phyloP scores from a whole-genome alignment of 2,888 invertebrate species.

The Dendrolimus houi region DNA sequence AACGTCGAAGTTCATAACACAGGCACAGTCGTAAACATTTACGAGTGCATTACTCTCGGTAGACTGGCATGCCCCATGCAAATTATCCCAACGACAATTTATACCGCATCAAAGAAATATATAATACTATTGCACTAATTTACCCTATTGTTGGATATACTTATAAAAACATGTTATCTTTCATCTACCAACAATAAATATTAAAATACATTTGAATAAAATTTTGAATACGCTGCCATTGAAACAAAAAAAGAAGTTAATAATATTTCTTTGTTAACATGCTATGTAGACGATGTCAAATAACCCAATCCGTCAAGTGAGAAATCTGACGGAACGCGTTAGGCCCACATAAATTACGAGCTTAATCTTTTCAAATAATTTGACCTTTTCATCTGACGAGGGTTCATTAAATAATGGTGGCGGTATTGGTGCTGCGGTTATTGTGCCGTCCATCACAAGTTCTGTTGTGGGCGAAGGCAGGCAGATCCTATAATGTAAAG shows the following conservation, averaged over 20 bases:
- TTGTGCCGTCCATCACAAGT: slow-evolving; percentile 71
- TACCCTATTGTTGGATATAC: background rate
- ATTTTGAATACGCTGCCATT: too few species aligned
- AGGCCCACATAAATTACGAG: slow-evolving; percentile 69
- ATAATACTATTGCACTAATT: slow-evolving; percentile 22
- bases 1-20: slow-evolving; percentile 50
- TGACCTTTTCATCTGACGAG: slow-evolving; percentile 75
- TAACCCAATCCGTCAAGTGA: slow-evolving; percentile 49
- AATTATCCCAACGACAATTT: slow-evolving; percentile 42
- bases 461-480: slow-evolving; percentile 51
- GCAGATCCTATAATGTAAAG: background rate
- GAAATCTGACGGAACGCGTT: slow-evolving; percentile 60
- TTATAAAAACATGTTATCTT: too few species aligned
- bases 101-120: slow-evolving; percentile 25
- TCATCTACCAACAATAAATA: too few species aligned
- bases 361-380: slow-evolving; percentile 76
- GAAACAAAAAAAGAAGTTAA: background rate
- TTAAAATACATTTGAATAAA: too few species aligned
- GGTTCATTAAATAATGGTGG: slow-evolving; percentile 74
- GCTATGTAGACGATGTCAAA: slow-evolving; percentile 52
- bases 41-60: slow-evolving; percentile 70
- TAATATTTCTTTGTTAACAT: slow-evolving; percentile 29
- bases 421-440: slow-evolving; percentile 66
- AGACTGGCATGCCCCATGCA: slow-evolving; percentile 46
- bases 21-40: slow-evolving; percentile 64